Conservation (phyloP, 2,888 invertebrate genomes). For the Ceratothoa steindachneri region DNA sequence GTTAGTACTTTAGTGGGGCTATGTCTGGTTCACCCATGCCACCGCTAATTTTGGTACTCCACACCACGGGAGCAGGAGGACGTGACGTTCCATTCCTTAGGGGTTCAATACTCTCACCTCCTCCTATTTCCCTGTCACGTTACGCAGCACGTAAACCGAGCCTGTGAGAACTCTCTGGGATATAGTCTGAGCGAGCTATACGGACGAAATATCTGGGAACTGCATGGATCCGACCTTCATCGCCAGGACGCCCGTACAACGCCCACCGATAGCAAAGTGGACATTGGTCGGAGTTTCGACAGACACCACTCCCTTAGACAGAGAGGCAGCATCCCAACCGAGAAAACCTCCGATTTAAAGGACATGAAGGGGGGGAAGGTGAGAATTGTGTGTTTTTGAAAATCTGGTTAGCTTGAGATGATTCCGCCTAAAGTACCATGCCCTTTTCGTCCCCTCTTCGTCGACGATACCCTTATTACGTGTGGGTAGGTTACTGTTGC, state of each 20-base stretch:
- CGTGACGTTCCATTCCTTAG: too few relatives aligned
- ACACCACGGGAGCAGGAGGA: too few relatives aligned
- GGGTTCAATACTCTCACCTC: too few relatives aligned
- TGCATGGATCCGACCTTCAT: slow-evolving; percentile 52
- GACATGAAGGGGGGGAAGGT: not conserved
- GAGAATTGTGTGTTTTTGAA: too few relatives aligned
- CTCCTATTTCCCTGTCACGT: not conserved
- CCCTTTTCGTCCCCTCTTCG: too few relatives aligned
- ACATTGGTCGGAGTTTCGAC: slow-evolving; percentile 51
- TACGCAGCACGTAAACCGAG: slow-evolving; percentile 76
- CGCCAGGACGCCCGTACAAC: slow-evolving; percentile 56
- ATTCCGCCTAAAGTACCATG: too few relatives aligned
- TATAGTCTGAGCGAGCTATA: slow-evolving; percentile 63
- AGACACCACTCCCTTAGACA: slow-evolving; percentile 4
- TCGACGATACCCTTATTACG: too few relatives aligned
- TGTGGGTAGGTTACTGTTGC: too few relatives aligned
- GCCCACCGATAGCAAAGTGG: slow-evolving; percentile 53
- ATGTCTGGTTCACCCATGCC: too few relatives aligned
- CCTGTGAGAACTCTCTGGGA: slow-evolving; percentile 77
- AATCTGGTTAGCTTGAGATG: too few relatives aligned
- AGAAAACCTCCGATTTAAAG: not conserved
- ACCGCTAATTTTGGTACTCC: too few relatives aligned
- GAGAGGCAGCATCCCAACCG: not conserved
- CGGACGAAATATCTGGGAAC: slow-evolving; percentile 61
- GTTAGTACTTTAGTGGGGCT: too few relatives aligned